These are phyloP conservation scores for Thalassaphorura encarpata DNA, from an alignment of 1,140 invertebrate species.

Conservation along the genomic window DNA sequence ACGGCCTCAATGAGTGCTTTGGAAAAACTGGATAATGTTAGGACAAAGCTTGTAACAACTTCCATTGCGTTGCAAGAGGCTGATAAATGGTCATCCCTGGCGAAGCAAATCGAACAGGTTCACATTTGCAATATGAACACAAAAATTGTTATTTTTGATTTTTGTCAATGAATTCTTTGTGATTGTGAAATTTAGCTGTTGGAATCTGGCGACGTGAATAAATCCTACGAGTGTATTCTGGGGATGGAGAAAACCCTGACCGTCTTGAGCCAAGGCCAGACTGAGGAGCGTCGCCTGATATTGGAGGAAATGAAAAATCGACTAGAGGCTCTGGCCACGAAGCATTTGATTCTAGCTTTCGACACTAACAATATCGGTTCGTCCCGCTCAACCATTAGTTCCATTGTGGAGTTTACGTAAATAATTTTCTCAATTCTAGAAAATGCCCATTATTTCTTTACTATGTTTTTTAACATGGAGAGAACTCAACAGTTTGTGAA, in stretches of 20 bases:
- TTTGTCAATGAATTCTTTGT: background rate
- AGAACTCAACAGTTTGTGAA: slow-evolving; percentile 26
- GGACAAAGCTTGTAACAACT: slow-evolving; percentile 22
- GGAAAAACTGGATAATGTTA: slow-evolving; percentile 28
- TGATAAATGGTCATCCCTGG: slow-evolving; percentile 31
- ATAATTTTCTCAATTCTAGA: slow-evolving; percentile 16
- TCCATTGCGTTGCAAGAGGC: slow-evolving; percentile 30
- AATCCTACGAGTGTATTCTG: slow-evolving; percentile 31
- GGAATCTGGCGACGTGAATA: slow-evolving; percentile 30
- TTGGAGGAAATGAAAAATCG: slow-evolving; percentile 33
- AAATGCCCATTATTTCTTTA: slow-evolving; percentile 28
- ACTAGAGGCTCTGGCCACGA: slow-evolving; percentile 29
- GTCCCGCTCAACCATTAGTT: background rate
- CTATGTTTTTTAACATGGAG: slow-evolving; percentile 30
- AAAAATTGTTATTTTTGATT: background rate
- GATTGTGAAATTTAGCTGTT: slow-evolving; percentile 15
- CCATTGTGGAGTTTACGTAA: too few relatives aligned
- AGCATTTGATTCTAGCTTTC: slow-evolving; percentile 31
- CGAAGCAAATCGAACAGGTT: slow-evolving; percentile 30
- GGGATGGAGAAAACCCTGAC: slow-evolving; percentile 30
- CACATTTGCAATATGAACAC: background rate
- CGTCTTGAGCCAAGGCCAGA: slow-evolving; percentile 18
- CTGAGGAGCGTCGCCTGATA: slow-evolving; percentile 25
- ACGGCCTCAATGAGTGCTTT: slow-evolving; percentile 28
- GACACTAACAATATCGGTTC: slow-evolving; percentile 31